These are phyloP conservation scores for Carassius carassius DNA, from an alignment of 2,113 vertebrate genomes.

Conservation along the genomic window DNA sequence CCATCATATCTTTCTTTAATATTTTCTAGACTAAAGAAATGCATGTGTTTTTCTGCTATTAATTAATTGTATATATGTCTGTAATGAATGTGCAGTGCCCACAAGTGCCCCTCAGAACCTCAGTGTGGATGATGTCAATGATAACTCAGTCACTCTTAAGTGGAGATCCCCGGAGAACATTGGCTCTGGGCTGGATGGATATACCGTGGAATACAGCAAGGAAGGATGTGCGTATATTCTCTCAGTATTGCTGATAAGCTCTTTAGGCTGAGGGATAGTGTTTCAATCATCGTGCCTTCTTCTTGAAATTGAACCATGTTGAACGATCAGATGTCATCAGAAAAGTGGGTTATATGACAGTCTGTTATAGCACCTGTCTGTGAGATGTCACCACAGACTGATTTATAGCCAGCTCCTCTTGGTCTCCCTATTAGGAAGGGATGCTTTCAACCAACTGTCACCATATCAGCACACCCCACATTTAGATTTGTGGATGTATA, in stretches of 20 bases:
- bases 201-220: constrained; percentile 83
- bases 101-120: constrained; percentile 81
- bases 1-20: background rate
- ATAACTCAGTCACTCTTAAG: constrained; percentile 80
- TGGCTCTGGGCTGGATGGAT: constrained; percentile 82
- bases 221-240: constrained; percentile 83
- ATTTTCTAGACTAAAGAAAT: background rate
- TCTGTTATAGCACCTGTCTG: constrained; percentile 70
- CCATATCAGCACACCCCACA: constrained; percentile 63
- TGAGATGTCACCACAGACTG: constrained; percentile 65
- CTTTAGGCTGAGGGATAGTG: background rate
- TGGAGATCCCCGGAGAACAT: constrained; percentile 82
- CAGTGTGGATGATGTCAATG: constrained; percentile 81
- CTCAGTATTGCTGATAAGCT: constrained; percentile 26
- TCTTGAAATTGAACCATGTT: constrained; percentile 30
- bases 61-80: background rate
- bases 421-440: constrained; percentile 66
- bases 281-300: constrained; percentile 30
- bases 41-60: background rate
- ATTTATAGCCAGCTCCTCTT: constrained; percentile 55
- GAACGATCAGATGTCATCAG: constrained; percentile 26
- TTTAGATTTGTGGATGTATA: constrained; percentile 67
- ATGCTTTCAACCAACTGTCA: constrained; percentile 66
- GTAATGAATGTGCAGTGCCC: constrained; percentile 69
- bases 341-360: constrained; percentile 32